Evolutionary conservation across 2,888 invertebrate species (phyloP), one percentile per base, ranked within the genome.

Genomic region (Tuberolachnus salignus): DNA sequence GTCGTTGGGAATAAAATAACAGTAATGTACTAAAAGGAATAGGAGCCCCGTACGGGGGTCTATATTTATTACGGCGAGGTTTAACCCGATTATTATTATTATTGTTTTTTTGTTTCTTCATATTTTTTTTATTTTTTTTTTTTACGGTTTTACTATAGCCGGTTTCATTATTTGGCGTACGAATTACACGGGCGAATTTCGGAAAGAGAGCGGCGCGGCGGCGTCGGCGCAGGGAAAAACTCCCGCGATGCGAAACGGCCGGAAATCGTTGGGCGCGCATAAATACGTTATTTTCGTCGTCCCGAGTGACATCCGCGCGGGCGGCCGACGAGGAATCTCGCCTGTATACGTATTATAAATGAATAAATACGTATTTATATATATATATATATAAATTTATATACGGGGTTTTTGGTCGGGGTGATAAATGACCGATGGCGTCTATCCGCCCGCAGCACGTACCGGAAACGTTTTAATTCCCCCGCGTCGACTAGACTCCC

Each of bases 371-470:
- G n/a, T 42, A 42, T n/a, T 19, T 42, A 19, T n/a, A 61, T 42
- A 42, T 8, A 23, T 49, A 44, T 19, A 44, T 34, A 19, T 42
- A 63, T 42, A 46, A 16, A 34, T 8, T 14, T 34, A 42, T 16
- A 21, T 34, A 34, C 34, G 34, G 34, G 34, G 34, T 64, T 44
- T 23, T n/a, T 23, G 71, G n/a, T 16, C 53, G 11, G 63, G 53
- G 74, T 74, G 74, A 74, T 74, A 74, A 74, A 74, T 74, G 74
- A 74, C 74, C 74, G 63, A 44, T 51, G 72, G 61, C 11, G 57
- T 34, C n/a, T 23, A 16, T 66, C n/a, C 67, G 23, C 11, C 53
- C 34, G 2, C 19, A 26, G 53, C n/a, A 4, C 34, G 42, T 34
- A 34, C 71, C 34, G 13, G 53, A 64, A 53, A 74, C 74, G 63